Evolutionary conservation across 2,113 vertebrate genomes (phyloP).

Genomic region (Lepus timidus): DNA sequence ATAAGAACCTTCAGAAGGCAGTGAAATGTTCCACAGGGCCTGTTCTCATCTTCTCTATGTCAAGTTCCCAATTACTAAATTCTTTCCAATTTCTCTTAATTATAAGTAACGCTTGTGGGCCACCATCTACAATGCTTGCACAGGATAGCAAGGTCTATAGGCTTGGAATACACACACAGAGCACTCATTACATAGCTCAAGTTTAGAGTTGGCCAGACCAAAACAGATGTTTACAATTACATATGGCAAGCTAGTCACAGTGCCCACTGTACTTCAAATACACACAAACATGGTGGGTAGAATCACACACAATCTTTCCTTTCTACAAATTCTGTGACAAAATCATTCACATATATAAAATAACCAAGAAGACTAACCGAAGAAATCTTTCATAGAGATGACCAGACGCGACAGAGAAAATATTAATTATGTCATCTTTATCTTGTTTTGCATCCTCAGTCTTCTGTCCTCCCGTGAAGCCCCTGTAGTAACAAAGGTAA

Average conservation of each 20-base stretch:
- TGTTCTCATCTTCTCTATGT: background rate
- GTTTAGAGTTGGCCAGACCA: background rate
- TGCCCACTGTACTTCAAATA: conserved; percentile 32
- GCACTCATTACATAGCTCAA: background rate
- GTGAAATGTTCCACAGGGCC: background rate
- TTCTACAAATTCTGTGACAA: conserved; percentile 25
- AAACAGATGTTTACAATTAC: background rate
- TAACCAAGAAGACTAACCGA: conserved; percentile 89
- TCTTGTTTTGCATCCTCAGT: conserved; percentile 94
- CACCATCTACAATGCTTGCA: background rate
- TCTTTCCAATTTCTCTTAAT: no score
- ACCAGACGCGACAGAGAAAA: conserved; percentile 98
- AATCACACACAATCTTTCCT: background rate
- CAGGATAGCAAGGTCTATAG: background rate
- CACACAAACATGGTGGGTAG: background rate
- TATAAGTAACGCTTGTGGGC: background rate
- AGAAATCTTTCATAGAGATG: conserved; percentile 98
- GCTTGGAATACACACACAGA: background rate
- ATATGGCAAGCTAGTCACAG: background rate
- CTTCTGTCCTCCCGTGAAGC: conserved; percentile 94
- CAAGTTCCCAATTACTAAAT: background rate
- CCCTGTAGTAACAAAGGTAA: conserved; percentile 85
- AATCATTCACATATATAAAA: conserved; percentile 12
- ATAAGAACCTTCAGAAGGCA: background rate
- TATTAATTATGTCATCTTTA: conserved; percentile 97